phyloP scores from a whole-genome alignment of 1,140 invertebrate genomes.

The Thalassaphorura encarpata region DNA sequence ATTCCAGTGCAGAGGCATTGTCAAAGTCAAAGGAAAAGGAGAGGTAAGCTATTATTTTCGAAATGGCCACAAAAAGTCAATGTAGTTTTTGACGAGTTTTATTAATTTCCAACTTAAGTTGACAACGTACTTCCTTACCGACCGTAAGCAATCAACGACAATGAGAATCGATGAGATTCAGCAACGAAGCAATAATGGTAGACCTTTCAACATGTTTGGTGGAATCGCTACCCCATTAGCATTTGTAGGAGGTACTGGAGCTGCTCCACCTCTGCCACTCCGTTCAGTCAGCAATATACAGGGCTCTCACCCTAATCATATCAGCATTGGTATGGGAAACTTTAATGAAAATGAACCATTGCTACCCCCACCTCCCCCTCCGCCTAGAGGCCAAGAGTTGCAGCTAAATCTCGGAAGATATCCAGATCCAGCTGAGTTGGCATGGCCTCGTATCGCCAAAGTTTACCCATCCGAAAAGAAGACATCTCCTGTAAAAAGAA shows the following conservation, averaged over 20 bases:
- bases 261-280: conserved; percentile 32
- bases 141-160: conserved; percentile 50
- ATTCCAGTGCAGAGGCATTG: conserved; percentile 69
- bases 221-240: conserved; percentile 58
- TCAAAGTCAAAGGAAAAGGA: conserved; percentile 87
- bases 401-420: neutral
- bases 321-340: neutral
- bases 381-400: conserved; percentile 14
- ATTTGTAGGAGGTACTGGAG: conserved; percentile 44
- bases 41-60: neutral
- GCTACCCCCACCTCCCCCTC: conserved; percentile 40
- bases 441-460: conserved; percentile 30
- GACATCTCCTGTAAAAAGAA: conserved; percentile 30
- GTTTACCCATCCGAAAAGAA: conserved; percentile 30
- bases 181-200: conserved; percentile 22
- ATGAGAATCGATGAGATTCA: conserved; percentile 45
- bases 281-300: conserved; percentile 12
- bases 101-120: conserved; percentile 50
- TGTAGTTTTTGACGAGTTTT: too few species aligned
- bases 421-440: conserved; percentile 22
- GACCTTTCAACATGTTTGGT: conserved; percentile 46
- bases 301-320: neutral
- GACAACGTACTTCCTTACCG: conserved; percentile 80
- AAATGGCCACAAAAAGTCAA: too few species aligned
- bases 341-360: conserved; percentile 53